These are phyloP conservation scores for Drosophila burlai DNA, from an alignment of 1,140 invertebrate species.

Conservation along the genomic window DNA sequence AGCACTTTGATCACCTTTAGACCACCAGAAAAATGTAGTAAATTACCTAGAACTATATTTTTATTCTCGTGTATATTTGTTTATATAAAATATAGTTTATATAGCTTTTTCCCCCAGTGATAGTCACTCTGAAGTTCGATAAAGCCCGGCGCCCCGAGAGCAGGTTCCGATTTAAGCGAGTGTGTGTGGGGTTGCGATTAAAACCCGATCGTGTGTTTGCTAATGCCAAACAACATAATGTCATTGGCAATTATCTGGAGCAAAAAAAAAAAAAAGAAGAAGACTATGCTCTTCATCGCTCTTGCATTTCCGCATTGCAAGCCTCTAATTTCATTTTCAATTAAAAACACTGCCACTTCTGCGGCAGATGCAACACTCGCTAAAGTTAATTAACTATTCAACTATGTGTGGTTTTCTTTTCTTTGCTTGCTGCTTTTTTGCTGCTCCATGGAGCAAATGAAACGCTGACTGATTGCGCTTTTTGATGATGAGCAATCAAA, in stretches of 20 bases:
- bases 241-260: slow-evolving; percentile 48
- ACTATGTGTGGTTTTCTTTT: slow-evolving; percentile 43
- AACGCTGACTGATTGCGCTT: slow-evolving; percentile 65
- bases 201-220: slow-evolving; percentile 37
- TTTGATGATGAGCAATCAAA: slow-evolving; percentile 28
- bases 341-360: slow-evolving; percentile 56
- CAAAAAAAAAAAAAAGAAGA: slow-evolving; percentile 10
- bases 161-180: slow-evolving; percentile 21
- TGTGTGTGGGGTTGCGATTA: slow-evolving; percentile 21
- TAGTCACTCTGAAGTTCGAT: neutral
- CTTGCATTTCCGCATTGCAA: slow-evolving; percentile 67
- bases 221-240: slow-evolving; percentile 36
- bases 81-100: neutral
- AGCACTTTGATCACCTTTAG: neutral
- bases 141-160: slow-evolving; percentile 10
- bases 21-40: neutral
- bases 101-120: neutral
- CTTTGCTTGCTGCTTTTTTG: neutral
- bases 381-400: slow-evolving; percentile 77
- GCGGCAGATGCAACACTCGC: slow-evolving; percentile 58
- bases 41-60: neutral
- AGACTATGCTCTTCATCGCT: slow-evolving; percentile 2
- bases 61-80: neutral
- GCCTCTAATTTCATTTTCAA: slow-evolving; percentile 71
- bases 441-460: slow-evolving; percentile 40